Evolutionary conservation across 2,888 invertebrate species (phyloP), one percentile per base, ranked within the genome.

Genomic region (Nomada hirtipes): DNA sequence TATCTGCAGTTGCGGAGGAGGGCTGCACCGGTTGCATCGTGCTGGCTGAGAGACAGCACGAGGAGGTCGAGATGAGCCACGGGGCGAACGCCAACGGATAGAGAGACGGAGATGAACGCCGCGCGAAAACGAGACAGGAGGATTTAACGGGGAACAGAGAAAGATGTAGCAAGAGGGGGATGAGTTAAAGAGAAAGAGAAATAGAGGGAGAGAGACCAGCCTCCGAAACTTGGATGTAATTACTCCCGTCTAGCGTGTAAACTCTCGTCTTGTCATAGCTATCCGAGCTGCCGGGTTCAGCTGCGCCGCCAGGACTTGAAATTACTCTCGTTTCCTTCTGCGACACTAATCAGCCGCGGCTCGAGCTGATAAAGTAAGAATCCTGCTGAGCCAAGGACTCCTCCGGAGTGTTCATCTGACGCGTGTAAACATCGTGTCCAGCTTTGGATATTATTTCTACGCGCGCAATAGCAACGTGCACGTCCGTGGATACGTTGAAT

Each of bases 161-260:
- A 26, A n/a, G 26, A 63, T 18, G 29, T 42, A 42, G 57, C 18
- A 44, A n/a, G 23, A 57, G 18, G 29, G 57, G 29, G 63, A 69
- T 44, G 59, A 75, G 44, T 69, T 53, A 65, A 50, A 23, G 71
- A 47, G 73, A 77, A 20, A 42, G 63, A 55, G 74, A 55, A 50
- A 76, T 86, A 82, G 87, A 84, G 87, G 83, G 87, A 84, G 85
- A 55, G 73, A 36, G 55, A 79, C 85, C 85, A 42, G 82, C 64
- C 84, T 20, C 87, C 91, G 89, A 92, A 93, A 93, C 92, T 93
- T 92, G 91, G 92, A 91, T 92, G 92, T 92, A 93, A 93, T 93
- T 93, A 93, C 91, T 91, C 89, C 91, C 92, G 90, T 89, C 90
- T 89, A 89, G 88, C 89, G 87, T 90, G 90, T 89, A 92, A 91